Base-by-base conservation (phyloP, 2,113 vertebrate species). In the Patagioenas fasciata region DNA sequence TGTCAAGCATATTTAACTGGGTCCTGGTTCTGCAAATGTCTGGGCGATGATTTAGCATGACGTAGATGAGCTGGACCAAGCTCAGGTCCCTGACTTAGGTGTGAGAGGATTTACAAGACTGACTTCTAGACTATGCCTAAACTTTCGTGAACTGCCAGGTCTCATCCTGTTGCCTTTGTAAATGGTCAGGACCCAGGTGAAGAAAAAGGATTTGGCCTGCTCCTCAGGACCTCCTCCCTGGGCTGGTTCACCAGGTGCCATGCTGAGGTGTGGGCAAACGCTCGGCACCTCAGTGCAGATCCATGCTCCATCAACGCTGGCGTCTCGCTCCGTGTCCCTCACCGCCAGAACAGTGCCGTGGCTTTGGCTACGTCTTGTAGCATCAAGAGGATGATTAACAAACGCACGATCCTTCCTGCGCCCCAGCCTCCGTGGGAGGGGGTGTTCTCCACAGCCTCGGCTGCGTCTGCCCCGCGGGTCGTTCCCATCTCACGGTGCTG, bases 281-380 rank as follows among this genome's bases (percentile, higher is more conserved):
- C 79, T 32, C 10, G 40, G 53, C 40, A 19, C 12, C 26, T 25
- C 1, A 6, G 28, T 5, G 21, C 8, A 2, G 65, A 13, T 3
- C 3, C 2, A 10, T 13, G 16, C n/a, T n/a, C 34, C n/a, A 4
- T 28, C 17, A 9, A 3, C 5, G 34, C 54, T 3, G 44, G 23
- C 17, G 29, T 21, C 65, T 17, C 3, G 29, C 66, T 29, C 31
- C 2, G 3, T 31, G 75, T 5, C 12, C 57, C 57, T n/a, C 25
- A 1, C 38, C 1, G 15, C 36, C 24, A 2, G 9, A 29, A 13
- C 25, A 24, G 60, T 6, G 32, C 9, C 32, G 1, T 2, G 11
- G 38, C 16, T 73, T 28, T 21, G 60, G 69, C 47, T 29, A 5
- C 11, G 9, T 26, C 60, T 44, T 3, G 24, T 9, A 11, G 32